Base-by-base conservation (phyloP, 2,113 vertebrate species). In the Rhabdomys dilectus region DNA sequence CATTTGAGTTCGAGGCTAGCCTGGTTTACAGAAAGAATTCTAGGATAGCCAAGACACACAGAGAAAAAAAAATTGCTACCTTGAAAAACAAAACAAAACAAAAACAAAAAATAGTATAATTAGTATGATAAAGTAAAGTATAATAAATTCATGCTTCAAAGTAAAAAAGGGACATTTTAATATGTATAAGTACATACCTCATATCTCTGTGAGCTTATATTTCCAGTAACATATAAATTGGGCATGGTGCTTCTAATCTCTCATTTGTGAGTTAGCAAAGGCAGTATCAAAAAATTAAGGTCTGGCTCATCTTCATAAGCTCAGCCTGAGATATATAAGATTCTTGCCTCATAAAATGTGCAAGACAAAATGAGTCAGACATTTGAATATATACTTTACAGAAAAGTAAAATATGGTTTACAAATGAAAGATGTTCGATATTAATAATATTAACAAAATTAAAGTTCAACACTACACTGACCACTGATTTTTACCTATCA, bases 321-420 rank as follows among this genome's bases (percentile, higher is more conserved):
- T n/a, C 45, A 87, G 19, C 19, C 45, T 87, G 42, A 70, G 24
- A 51, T 68, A 68, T 21, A 51, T 22, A 45, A 64, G 60, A 36
- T 48, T 7, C 3, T 24, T 53, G 51, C 42, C 68, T n/a, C 16
- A 39, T 5, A 73, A 88, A 88, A 48, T 11, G 19, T 51, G 9
- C 17, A 78, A 81, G 17, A 42, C 16, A n/a, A 70, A 58, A 87
- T 17, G 7, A 6, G 7, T 42, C 12, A 76, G 11, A 70, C 84
- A n/a, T 68, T 31, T 82, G 36, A 53, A 82, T 3, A 48, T 0
- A 36, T 16, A 60, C 31, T 68, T 90, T 77, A 89, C 13, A 94
- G 88, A 84, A 91, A 82, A 87, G 24, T 93, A 68, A 87, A 94
- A 91, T 68, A 60, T 0, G 6, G 45, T 45, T 93, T 48, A 94